Conservation (phyloP, 2,888 invertebrate genomes). For the Uloborus plumipes region DNA sequence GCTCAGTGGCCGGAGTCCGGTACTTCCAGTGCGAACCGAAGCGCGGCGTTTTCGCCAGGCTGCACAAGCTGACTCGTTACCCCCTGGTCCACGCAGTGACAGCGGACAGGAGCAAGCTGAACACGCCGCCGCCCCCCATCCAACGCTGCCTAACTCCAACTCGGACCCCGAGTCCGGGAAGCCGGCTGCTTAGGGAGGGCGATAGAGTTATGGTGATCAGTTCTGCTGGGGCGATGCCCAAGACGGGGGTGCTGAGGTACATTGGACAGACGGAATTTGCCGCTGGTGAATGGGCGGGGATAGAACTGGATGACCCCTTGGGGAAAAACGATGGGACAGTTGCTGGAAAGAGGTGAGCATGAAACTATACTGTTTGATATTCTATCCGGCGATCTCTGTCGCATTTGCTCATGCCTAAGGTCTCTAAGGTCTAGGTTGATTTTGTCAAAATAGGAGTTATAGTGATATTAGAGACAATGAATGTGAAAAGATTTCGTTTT, state of each 20-base stretch:
- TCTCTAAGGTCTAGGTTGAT: too few relatives aligned
- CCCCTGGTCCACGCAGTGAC: constrained; percentile 37
- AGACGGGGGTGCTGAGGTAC: constrained; percentile 87
- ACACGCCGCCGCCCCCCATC: constrained; percentile 21
- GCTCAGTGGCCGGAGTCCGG: constrained; percentile 89
- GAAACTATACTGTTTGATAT: too few relatives aligned
- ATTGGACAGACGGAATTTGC: constrained; percentile 93
- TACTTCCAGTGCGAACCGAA: constrained; percentile 95
- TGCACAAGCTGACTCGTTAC: constrained; percentile 79
- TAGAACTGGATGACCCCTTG: constrained; percentile 91
- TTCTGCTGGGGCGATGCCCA: constrained; percentile 82
- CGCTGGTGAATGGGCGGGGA: constrained; percentile 93
- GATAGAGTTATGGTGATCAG: constrained; percentile 89
- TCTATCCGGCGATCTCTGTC: too few relatives aligned
- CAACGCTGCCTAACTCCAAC: constrained; percentile 57
- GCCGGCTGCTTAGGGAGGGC: constrained; percentile 79
- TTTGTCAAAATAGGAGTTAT: too few relatives aligned
- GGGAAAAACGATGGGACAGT: constrained; percentile 98
- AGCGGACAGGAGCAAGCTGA: constrained; percentile 1
- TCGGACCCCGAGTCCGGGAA: constrained; percentile 61
- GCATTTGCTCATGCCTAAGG: too few relatives aligned
- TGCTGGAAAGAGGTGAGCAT: constrained; percentile 85
- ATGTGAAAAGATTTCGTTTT: too few relatives aligned
- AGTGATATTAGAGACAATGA: too few relatives aligned
- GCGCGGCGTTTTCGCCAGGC: constrained; percentile 90